phyloP scores from a whole-genome alignment of 2,113 vertebrate species.

The Sylvietta virens region DNA sequence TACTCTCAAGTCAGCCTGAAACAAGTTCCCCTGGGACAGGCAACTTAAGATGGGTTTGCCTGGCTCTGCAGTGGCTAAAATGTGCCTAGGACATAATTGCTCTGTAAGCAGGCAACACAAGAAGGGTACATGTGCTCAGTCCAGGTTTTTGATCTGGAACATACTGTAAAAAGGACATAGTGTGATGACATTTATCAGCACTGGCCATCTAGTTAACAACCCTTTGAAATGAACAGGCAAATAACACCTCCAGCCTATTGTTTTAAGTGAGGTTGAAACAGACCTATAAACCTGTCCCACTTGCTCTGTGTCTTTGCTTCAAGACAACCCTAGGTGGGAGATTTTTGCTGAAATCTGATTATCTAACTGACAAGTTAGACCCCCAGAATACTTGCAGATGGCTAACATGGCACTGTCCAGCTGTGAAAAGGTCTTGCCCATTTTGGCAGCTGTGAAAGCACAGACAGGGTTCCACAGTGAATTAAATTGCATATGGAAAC shows the following conservation, averaged over 20 bases:
- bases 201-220: conserved; percentile 40
- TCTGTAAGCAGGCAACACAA: conserved; percentile 1
- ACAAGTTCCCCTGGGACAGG: not conserved
- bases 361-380: not conserved
- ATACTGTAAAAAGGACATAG: conserved; percentile 25
- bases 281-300: not conserved
- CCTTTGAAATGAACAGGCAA: conserved; percentile 38
- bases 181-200: conserved; percentile 54
- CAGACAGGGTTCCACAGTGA: not conserved
- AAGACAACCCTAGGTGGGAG: not conserved
- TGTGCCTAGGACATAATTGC: not conserved
- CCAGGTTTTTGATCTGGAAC: conserved; percentile 58
- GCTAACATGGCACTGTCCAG: not conserved
- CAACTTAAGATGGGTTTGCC: not conserved
- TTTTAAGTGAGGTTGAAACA: conserved; percentile 22
- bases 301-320: not conserved
- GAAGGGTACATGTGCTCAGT: not conserved
- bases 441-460: not conserved
- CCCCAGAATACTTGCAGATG: not conserved
- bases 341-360: not conserved
- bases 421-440: not conserved
- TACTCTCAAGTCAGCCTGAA: not conserved
- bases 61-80: not conserved
- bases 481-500: not conserved
- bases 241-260: conserved; percentile 43